A percentile compares a stretch with the other conserved stretches of the same genome.
These are phyloP conservation scores for Pheosia gnoma DNA, from an alignment of 2,888 invertebrate species.

Conservation along the genomic window DNA sequence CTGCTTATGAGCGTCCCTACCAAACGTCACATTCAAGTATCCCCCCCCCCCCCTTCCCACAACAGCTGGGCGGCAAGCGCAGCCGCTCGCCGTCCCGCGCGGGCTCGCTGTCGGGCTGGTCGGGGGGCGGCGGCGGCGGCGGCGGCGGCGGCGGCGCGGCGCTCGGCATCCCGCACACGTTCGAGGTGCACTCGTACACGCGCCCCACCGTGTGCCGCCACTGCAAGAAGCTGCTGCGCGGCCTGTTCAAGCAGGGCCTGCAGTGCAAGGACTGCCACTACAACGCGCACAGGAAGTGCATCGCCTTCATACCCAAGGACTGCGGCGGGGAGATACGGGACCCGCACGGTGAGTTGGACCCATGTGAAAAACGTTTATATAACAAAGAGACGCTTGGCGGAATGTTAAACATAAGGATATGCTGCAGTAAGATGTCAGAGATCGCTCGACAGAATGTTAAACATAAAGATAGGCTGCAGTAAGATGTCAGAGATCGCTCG, in stretches of 20 bases:
- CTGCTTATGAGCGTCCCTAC: no score
- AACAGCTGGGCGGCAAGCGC: slow-evolving; percentile 68
- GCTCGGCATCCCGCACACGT: slow-evolving; percentile 92
- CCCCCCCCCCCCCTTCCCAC: background rate
- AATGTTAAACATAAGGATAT: no score
- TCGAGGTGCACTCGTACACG: slow-evolving; percentile 98
- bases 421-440: no score
- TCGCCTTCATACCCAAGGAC: slow-evolving; percentile 94
- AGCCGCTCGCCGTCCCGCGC: slow-evolving; percentile 88
- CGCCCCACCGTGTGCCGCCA: slow-evolving; percentile 97
- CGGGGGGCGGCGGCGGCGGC: slow-evolving; percentile 35
- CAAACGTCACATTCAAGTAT: background rate
- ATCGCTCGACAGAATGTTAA: no score
- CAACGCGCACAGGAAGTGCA: slow-evolving; percentile 97
- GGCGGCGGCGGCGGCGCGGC: slow-evolving; percentile 23
- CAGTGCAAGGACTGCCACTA: slow-evolving; percentile 99
- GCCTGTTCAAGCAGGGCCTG: slow-evolving; percentile 97
- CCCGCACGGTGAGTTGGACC: slow-evolving; percentile 75
- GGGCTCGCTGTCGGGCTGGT: slow-evolving; percentile 75
- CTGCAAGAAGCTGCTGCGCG: slow-evolving; percentile 97
- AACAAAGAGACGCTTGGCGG: no score
- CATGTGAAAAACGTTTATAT: background rate
- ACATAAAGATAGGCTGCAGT: no score
- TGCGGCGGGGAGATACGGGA: slow-evolving; percentile 89
- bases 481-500: no score